Percentiles rank a stretch among this genome's conserved stretches.
Evolutionary conservation across 1,140 invertebrate species (phyloP).

Genomic region (Bombus sylvicola): DNA sequence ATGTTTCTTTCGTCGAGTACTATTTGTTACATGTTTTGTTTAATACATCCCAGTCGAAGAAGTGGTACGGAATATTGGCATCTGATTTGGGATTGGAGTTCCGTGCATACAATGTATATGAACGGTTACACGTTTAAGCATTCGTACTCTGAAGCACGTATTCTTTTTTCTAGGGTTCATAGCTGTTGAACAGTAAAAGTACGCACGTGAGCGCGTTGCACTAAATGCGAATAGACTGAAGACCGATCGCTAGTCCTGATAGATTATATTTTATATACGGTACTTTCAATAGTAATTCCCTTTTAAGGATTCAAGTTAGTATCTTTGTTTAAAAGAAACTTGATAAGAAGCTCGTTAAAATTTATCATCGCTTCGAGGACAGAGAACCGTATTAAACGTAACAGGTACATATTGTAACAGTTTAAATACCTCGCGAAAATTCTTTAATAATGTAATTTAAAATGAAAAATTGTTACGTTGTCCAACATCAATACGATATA

Average conservation of each 20-base stretch:
- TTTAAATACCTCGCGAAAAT: too few relatives aligned
- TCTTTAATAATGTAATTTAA: too few relatives aligned
- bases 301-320: too few relatives aligned
- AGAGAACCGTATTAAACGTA: not conserved
- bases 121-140: constrained; percentile 2
- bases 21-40: not conserved
- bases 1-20: too few relatives aligned
- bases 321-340: too few relatives aligned
- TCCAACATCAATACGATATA: too few relatives aligned
- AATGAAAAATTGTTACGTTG: too few relatives aligned
- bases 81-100: constrained; percentile 11
- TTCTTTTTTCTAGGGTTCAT: constrained; percentile 27
- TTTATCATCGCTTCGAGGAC: not conserved
- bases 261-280: not conserved
- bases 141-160: constrained; percentile 19
- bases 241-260: not conserved
- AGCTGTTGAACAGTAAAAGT: constrained; percentile 61
- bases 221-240: constrained; percentile 3
- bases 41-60: not conserved
- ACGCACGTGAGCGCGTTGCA: not conserved
- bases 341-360: not conserved
- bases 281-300: not conserved
- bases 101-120: not conserved
- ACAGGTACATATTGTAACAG: too few relatives aligned
- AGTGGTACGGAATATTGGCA: not conserved